Evolutionary conservation across 2,888 invertebrate genomes (phyloP), one percentile per base, ranked within the genome.

Genomic region (Eilema griseolum): DNA sequence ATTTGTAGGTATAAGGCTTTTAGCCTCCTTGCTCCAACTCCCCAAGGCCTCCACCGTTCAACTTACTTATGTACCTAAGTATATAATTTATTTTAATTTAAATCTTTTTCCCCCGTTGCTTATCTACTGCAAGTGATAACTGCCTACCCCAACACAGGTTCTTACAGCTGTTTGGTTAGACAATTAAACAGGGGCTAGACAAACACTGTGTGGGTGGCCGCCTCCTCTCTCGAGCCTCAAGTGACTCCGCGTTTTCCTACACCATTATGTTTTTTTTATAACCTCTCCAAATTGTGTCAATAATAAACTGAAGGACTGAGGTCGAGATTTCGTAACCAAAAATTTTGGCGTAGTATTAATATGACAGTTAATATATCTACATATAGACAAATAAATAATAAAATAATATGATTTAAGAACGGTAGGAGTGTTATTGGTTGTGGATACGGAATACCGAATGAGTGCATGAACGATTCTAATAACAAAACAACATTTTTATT

Each of bases 201-300:
- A 89, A 93, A 94, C 86, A 92, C 71, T 71, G 64, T 82, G 90
- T 94, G 95, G 93, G 95, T 94, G 95, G 93, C 86, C 91, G 73
- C 75, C 74, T 76, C 76, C 76, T 70, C 79, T 74, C 66, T 26
- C 28, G 66, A 66, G 61, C 74, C 75, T 89, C 86, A 85, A 87
- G 85, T 91, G 89, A 90, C 89, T 82, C 71, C 72, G 90, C 90
- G 84, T 82, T 88, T 90, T 86, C 84, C 77, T 80, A 61, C 70
- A 56, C 63, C 71, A 73, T 71, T 74, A 75, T 73, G 62, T 66
- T 72, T 76, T 41, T 79, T 80, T 80, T 79, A 69, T 66, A 69
- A 52, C 67, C 73, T 69, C 74, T 79, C 66, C 80, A 77, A 73
- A 68, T 72, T 76, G 61, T 80, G 81, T 83, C 79, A 83, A 83